Percentiles rank a stretch among this genome's conserved stretches.
phyloP scores from a whole-genome alignment of 1,140 invertebrate species.

The Microplitis mediator region DNA sequence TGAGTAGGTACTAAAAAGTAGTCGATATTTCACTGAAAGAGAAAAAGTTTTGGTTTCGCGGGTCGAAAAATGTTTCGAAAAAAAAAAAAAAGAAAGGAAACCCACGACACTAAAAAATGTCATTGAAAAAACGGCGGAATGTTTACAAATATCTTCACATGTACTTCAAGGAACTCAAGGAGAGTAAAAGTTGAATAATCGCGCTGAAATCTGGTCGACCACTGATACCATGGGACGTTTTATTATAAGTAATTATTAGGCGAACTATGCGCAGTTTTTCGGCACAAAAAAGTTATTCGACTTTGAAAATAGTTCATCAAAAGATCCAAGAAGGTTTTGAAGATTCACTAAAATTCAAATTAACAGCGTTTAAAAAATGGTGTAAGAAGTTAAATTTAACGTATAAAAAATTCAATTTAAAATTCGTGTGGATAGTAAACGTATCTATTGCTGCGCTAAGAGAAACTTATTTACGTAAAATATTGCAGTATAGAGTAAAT shows the following conservation, averaged over 20 bases:
- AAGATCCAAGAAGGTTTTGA: neutral
- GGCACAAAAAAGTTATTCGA: neutral
- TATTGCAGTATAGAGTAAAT: neutral
- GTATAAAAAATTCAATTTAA: neutral
- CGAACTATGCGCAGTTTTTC: neutral
- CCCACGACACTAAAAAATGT: neutral
- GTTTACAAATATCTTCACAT: neutral
- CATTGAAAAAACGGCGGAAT: neutral
- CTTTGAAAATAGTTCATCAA: too few species aligned
- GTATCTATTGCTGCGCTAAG: neutral
- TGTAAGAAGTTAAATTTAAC: neutral
- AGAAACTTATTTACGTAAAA: neutral
- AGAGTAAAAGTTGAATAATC: neutral
- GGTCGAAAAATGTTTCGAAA: neutral
- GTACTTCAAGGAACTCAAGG: neutral
- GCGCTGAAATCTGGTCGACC: neutral
- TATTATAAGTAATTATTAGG: neutral
- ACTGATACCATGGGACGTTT: neutral
- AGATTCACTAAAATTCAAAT: neutral
- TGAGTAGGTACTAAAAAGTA: too few species aligned
- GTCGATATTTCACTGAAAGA: too few species aligned
- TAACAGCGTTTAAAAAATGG: neutral
- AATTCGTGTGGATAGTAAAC: slow-evolving; percentile 19
- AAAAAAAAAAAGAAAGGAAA: neutral
- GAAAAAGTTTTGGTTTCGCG: neutral